These are phyloP conservation scores for Pollenia labialis DNA, from an alignment of 2,888 invertebrate genomes.

Conservation along the genomic window DNA sequence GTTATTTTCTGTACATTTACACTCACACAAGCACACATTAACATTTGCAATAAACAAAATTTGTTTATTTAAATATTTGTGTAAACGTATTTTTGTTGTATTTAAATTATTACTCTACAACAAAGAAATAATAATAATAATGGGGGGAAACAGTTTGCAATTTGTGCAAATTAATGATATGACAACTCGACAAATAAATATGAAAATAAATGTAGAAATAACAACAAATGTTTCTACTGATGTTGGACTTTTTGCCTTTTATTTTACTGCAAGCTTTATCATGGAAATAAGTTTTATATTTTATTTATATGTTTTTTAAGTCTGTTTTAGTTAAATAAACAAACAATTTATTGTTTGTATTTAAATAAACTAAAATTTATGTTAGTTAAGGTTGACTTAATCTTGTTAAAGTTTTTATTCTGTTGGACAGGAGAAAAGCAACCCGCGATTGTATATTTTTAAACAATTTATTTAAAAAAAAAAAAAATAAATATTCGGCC, in stretches of 20 bases:
- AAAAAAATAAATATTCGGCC: no score
- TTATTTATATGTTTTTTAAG: neutral
- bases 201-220: slow-evolving; percentile 48
- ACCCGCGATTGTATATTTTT: no score
- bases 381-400: no score
- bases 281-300: neutral
- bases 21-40: neutral
- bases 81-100: neutral
- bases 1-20: neutral
- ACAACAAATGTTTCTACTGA: slow-evolving; percentile 10
- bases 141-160: slow-evolving; percentile 54
- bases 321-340: neutral
- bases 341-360: no score
- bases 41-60: slow-evolving; percentile 20
- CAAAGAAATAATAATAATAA: slow-evolving; percentile 44
- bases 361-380: no score
- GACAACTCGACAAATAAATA: slow-evolving; percentile 68
- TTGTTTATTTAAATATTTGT: slow-evolving; percentile 21
- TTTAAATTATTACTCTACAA: slow-evolving; percentile 34
- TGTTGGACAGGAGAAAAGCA: no score
- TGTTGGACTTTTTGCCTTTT: neutral
- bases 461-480: no score
- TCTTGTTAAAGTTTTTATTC: no score
- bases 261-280: neutral
- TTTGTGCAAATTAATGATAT: slow-evolving; percentile 69